Evolutionary conservation across 2,113 vertebrate species (phyloP).

Genomic region (Litocranius walleri): DNA sequence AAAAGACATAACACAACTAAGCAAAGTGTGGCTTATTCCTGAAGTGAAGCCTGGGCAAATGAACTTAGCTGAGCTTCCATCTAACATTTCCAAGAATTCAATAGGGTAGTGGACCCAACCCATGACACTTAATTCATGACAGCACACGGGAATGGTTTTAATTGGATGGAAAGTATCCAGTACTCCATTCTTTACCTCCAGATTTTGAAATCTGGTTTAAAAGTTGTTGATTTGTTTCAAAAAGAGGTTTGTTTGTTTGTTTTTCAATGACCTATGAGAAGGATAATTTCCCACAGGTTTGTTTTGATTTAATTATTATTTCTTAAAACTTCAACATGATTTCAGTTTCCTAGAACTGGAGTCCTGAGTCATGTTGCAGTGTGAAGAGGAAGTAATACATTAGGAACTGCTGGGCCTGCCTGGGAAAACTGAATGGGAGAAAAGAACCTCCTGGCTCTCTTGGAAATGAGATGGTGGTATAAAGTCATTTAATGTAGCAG

Average conservation of each 20-base stretch:
- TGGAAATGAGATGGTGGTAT: not conserved
- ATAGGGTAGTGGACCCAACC: not conserved
- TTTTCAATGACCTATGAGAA: not conserved
- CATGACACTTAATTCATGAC: not conserved
- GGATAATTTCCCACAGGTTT: not conserved
- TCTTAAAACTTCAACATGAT: not conserved
- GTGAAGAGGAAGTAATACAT: not conserved
- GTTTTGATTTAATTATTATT: not conserved
- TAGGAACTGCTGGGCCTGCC: not conserved
- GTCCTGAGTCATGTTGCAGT: not conserved
- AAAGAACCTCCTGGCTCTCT: not conserved
- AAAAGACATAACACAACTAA: constrained; percentile 43
- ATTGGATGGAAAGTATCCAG: not conserved
- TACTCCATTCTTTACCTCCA: not conserved
- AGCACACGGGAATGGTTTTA: not conserved
- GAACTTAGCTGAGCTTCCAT: not conserved
- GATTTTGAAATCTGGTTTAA: not conserved
- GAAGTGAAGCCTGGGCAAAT: not conserved
- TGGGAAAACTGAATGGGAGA: not conserved
- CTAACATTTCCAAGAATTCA: not conserved
- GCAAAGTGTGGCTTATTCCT: constrained; percentile 1
- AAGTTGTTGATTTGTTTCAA: not conserved
- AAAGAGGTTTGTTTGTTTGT: not conserved
- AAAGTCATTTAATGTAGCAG: not conserved
- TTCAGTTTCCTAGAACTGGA: not conserved